Evolutionary conservation across 2,888 invertebrate genomes (phyloP), one percentile per base, ranked within the genome.

Genomic region (Azorinus chamasolen): DNA sequence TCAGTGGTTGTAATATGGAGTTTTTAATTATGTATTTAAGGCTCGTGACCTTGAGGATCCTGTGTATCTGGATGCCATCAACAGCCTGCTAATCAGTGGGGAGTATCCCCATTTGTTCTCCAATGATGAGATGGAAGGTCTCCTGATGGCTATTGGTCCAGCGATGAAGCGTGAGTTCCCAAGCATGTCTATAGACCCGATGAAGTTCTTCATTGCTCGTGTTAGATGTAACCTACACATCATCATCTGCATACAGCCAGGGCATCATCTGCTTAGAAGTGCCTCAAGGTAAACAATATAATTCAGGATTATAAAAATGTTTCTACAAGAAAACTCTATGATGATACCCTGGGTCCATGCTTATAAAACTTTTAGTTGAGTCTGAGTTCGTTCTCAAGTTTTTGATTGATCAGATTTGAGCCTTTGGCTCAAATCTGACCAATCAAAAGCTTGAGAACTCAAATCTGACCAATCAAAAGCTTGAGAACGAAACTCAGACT

Each of bases 51-150:
- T 93, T n/a, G 85, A 86, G 46, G 90, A 93, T 61, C 88, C 87
- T 1, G 88, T 89, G 27, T 92, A 93, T 70, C 83, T 93, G 61
- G 93, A 93, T 83, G 92, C 93, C 45, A 90, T 93, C 63, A 93
- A 93, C 87, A 92, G 91, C 61, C 74, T 93, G 43, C 84, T 93
- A 63, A 89, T 92, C 71, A 90, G 90, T 79, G 93, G 92, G 22
- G 92, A 93, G 72, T 92, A 92, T 62, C 92, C 92, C 32, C 91
- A 92, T 64, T 89, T 93, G 20, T 93, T 93, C 87, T 91, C 92
- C 24, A 92, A 92, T 78, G 93, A 93, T 87, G 93, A 93, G 84
- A 86, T 93, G 86, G 92, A 92, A 65, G 93, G 92, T 20, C 85
- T 93, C 27, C 84, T 93, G 39, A 91, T 90, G 88, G 89, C 90